A percentile compares a stretch with the other conserved stretches of the same genome.
These are phyloP conservation scores for Cryptus armator DNA, from an alignment of 2,888 invertebrate genomes.

Conservation along the genomic window DNA sequence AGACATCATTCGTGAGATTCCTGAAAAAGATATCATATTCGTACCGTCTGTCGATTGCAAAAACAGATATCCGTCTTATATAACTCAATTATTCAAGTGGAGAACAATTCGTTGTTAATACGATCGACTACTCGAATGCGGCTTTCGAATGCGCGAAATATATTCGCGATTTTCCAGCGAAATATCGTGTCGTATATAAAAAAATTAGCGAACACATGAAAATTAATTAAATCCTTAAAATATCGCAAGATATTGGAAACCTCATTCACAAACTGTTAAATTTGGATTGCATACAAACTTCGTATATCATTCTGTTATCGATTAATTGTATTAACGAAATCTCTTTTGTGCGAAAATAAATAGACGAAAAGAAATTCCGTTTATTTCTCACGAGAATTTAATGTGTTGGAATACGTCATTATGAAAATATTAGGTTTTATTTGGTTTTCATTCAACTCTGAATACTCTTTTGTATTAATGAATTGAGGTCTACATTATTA, in stretches of 20 bases:
- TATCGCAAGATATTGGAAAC: too few relatives aligned
- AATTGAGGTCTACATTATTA: too few relatives aligned
- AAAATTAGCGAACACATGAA: too few relatives aligned
- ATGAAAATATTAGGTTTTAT: not conserved
- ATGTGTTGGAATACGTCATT: not conserved
- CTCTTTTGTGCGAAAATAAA: not conserved
- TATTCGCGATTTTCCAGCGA: too few relatives aligned
- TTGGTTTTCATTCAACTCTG: not conserved
- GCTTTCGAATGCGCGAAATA: not conserved
- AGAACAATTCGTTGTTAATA: not conserved
- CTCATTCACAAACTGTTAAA: too few relatives aligned
- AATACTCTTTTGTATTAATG: too few relatives aligned
- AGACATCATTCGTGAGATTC: slow-evolving; percentile 80
- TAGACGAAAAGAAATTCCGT: not conserved
- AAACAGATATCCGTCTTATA: not conserved
- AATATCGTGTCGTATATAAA: too few relatives aligned
- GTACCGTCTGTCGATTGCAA: not conserved
- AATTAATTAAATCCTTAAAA: too few relatives aligned
- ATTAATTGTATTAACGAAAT: not conserved
- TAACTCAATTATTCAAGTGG: slow-evolving; percentile 8
- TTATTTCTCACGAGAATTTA: not conserved
- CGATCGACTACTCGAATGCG: not conserved
- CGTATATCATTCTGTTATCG: too few relatives aligned
- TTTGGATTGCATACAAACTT: too few relatives aligned
- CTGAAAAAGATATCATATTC: slow-evolving; percentile 72